Base-by-base conservation (phyloP, 92 coral and sea anemone genomes). In the Pocillopora grandis region DNA sequence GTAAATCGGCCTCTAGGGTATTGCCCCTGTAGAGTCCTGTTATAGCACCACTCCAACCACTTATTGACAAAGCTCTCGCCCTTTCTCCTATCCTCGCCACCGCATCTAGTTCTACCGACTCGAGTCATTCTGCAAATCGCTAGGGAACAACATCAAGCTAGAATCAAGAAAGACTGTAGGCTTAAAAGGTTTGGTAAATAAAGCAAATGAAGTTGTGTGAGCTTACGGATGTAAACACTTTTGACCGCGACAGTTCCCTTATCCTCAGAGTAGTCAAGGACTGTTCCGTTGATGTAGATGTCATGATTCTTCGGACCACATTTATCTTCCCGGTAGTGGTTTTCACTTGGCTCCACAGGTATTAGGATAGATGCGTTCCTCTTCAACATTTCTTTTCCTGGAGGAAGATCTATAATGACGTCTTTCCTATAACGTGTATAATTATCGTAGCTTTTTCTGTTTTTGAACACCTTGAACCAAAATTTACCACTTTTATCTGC, bases 351-450 rank as follows among this genome's bases (percentile, higher is more conserved):
- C 31, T 37, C 48, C 58, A 71, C n/a, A 5, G 76, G 76, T 13
- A 71, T 11, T 11, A 35, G 19, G 10, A 71, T 58, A 71, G 76
- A 0, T 13, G 19, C 76, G 10, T n/a, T 19, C 9, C 13, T 10
- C 58, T 36, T 71, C 18, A 71, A 36, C 12, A 20, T 71, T 48
- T 37, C 60, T 36, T 42, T 49, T 16, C 48, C 18, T 17, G 76
- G 76, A 1, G 76, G 76, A 15, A 71, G 76, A 21, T 71, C 76
- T 13, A 71, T n/a, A 14, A 71, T 37, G 33, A 71, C 49, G 58
- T 71, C 58, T 14, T 42, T 8, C 21, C 48, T 71, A 2, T 11
- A 18, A 31, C 42, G 31, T 27, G 31, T 27, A 27, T 27, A 27
- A 27, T 27, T 27, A 27, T 27, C 31, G 31, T 27, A 70, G 7